These are phyloP conservation scores for Leucozona laternaria DNA, from an alignment of 2,888 invertebrate species.

Conservation along the genomic window DNA sequence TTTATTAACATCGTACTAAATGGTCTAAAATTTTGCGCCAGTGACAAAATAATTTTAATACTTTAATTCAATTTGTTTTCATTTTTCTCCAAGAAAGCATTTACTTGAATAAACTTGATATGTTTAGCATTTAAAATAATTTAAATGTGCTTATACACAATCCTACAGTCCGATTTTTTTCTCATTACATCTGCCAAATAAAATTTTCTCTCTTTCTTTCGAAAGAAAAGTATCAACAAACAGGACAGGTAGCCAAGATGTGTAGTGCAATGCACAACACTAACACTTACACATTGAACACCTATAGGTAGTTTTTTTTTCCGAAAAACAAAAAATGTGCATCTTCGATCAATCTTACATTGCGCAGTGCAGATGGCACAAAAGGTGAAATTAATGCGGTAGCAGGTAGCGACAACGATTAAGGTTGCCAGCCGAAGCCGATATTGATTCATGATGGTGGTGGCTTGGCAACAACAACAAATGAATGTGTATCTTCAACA, in stretches of 20 bases:
- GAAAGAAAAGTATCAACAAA: slow-evolving; percentile 9
- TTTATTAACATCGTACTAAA: no score
- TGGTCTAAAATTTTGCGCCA: no score
- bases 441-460: slow-evolving; percentile 21
- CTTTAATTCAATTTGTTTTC: no score
- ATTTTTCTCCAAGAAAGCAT: no score
- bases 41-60: no score
- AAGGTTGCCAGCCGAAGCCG: slow-evolving; percentile 24
- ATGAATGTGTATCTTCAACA: slow-evolving; percentile 35
- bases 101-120: no score
- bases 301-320: not conserved
- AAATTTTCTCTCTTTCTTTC: slow-evolving; percentile 39
- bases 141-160: slow-evolving; percentile 41
- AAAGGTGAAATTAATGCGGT: slow-evolving; percentile 44
- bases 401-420: slow-evolving; percentile 51
- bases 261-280: slow-evolving; percentile 5
- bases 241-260: slow-evolving; percentile 34
- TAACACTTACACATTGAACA: not conserved
- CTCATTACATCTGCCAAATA: slow-evolving; percentile 16
- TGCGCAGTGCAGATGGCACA: slow-evolving; percentile 29
- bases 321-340: slow-evolving; percentile 19
- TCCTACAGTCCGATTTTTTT: slow-evolving; percentile 16
- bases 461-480: slow-evolving; percentile 17
- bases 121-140: no score
- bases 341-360: slow-evolving; percentile 37